Base-by-base conservation (phyloP, 2,888 invertebrate species). In the Macroteleia sp. region DNA sequence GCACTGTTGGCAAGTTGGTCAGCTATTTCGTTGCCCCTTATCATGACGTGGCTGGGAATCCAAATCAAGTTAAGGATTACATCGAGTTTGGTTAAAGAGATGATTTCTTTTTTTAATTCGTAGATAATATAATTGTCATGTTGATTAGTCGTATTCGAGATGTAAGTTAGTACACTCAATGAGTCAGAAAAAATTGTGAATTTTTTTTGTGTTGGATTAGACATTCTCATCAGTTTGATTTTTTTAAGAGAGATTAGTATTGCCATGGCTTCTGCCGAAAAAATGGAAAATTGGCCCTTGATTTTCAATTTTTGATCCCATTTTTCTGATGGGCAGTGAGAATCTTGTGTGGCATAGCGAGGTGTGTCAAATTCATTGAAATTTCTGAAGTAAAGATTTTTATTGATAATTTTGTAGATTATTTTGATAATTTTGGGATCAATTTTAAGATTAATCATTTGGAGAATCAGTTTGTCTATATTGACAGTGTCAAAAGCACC, bases 11-110 rank as follows among this genome's bases (percentile, higher is more conserved):
- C 57, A 2, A 67, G 10, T 12, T 42, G 12, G 22, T 67, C 67
- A 1, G 41, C 69, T 3, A 12, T 16, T 16, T 69, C 57, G 19
- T 69, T 69, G 0, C 48, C 46, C 1, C n/a, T 0, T 20, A 69
- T 69, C 1, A 30, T 32, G 10, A 17, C 36, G 16, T 69, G 57
- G n/a, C 57, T 69, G 3, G 69, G 50, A 16, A 57, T 41, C 69
- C 69, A 69, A n/a, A 57, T 41, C 1, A 57, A 17, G 19, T 52
- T 14, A 19, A 62, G 6, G 2, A 4, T 44, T 1, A 1, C 1
- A 10, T 12, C 3, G 0, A 5, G 2, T 5, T 25, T 36, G 0
- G 12, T 2, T 4, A 61, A 10, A 17, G 20, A 25, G 12, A 10
- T 22, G n/a, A 62, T 8, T 1, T 8, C 3, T 0, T 3, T 10